Conservation (phyloP, 2,113 vertebrate genomes). For the Hucho hucho region DNA sequence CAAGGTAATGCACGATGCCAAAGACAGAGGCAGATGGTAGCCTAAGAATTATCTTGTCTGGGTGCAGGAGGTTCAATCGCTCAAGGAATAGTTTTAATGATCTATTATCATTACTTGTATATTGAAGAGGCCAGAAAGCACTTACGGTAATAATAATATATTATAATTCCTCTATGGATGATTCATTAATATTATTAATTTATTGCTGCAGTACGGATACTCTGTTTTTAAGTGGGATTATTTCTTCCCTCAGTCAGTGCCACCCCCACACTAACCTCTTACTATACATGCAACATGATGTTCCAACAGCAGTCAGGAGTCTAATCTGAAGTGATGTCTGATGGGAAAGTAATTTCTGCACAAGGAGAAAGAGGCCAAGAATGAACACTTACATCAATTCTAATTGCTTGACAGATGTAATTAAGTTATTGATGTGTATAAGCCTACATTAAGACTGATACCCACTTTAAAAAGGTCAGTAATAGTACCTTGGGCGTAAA, state of each 20-base stretch:
- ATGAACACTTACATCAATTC: not conserved
- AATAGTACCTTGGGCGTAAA: too few species aligned
- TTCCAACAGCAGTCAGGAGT: not conserved
- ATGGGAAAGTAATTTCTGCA: too few species aligned
- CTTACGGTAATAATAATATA: too few species aligned
- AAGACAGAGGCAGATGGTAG: too few species aligned
- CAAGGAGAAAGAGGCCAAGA: not conserved
- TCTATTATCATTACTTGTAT: too few species aligned
- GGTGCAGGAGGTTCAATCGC: too few species aligned
- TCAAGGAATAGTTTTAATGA: too few species aligned
- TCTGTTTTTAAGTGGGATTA: not conserved
- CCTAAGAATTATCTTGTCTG: too few species aligned
- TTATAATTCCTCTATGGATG: too few species aligned
- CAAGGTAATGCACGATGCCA: too few species aligned
- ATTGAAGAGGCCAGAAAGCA: too few species aligned
- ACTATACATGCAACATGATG: not conserved
- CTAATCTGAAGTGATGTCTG: slow-evolving; percentile 1
- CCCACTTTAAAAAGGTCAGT: too few species aligned
- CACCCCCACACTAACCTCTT: not conserved
- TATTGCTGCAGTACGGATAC: not conserved
- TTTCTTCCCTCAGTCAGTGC: not conserved
- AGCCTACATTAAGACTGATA: not conserved
- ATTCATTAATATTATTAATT: not conserved
- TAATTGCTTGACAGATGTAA: not conserved
- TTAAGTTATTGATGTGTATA: not conserved